A percentile compares a stretch with the other conserved stretches of the same genome.
These are phyloP conservation scores for Zelleria hepariella DNA, from an alignment of 2,888 invertebrate species.

Conservation along the genomic window DNA sequence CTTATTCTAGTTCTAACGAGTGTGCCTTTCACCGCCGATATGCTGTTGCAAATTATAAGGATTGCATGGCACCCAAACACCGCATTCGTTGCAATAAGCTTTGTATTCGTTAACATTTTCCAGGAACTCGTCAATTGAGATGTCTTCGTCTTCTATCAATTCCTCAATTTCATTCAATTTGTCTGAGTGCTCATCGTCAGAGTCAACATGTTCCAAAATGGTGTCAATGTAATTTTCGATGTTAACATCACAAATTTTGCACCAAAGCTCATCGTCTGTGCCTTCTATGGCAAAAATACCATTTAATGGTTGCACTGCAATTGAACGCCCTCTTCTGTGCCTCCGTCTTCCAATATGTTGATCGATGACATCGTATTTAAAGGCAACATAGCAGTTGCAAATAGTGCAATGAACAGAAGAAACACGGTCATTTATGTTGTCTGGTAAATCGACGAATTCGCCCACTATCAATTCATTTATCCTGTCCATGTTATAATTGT, in stretches of 20 bases:
- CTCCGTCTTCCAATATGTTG: background rate
- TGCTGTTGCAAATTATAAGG: background rate
- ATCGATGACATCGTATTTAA: background rate
- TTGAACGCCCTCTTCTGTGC: background rate
- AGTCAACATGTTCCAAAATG: constrained; percentile 1
- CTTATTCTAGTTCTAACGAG: too few species aligned
- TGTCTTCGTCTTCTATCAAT: background rate
- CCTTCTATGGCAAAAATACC: background rate
- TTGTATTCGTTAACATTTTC: background rate
- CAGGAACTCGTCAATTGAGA: background rate
- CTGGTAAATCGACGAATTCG: background rate
- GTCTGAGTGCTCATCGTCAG: background rate
- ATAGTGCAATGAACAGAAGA: background rate
- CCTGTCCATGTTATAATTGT: background rate
- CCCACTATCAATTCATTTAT: background rate
- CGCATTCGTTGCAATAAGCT: background rate
- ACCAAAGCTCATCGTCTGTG: background rate
- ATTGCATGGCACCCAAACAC: background rate
- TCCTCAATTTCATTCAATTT: background rate
- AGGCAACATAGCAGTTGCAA: background rate
- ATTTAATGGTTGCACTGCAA: background rate
- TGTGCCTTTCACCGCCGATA: background rate
- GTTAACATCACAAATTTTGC: background rate
- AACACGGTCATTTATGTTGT: background rate
- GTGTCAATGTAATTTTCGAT: background rate